Percentiles rank a stretch among this genome's conserved stretches.
These are phyloP conservation scores for Argyra leucocephala DNA, from an alignment of 2,888 invertebrate species.

Conservation along the genomic window DNA sequence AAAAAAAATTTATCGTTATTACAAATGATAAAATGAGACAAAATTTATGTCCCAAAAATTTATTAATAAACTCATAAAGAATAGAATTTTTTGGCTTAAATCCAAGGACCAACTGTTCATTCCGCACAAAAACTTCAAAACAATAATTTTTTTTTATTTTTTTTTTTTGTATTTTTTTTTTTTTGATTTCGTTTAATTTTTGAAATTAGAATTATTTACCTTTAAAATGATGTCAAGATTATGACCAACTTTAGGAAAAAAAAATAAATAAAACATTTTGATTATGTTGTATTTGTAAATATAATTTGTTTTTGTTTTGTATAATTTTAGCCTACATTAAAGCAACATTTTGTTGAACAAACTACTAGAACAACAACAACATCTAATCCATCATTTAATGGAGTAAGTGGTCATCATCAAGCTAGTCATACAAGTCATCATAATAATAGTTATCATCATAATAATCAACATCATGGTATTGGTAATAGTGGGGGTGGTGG, in stretches of 20 bases:
- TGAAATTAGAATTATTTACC: conserved; percentile 25
- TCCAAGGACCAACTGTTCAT: background rate
- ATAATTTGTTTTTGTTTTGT: background rate
- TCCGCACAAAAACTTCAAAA: conserved; percentile 4
- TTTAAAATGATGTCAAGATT: conserved; percentile 35
- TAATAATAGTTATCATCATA: background rate
- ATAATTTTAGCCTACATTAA: background rate
- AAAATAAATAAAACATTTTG: background rate
- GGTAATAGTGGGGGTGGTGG: conserved; percentile 19
- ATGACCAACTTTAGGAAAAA: conserved; percentile 28
- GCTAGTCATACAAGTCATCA: background rate
- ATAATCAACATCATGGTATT: conserved; percentile 13
- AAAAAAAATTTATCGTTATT: too few relatives aligned
- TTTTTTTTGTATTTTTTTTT: conserved; percentile 8
- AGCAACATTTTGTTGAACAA: conserved; percentile 8
- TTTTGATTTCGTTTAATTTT: background rate
- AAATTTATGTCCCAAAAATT: too few relatives aligned
- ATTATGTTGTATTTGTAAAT: background rate
- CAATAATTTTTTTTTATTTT: background rate
- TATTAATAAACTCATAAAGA: too few relatives aligned
- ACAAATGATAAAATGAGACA: too few relatives aligned
- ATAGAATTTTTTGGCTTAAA: conserved; percentile 10
- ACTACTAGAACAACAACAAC: conserved; percentile 18
- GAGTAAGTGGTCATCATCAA: conserved; percentile 5
- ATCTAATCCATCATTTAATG: conserved; percentile 22